Evolutionary conservation across 1,140 invertebrate genomes (phyloP).

Genomic region (Trichoplusia ni): DNA sequence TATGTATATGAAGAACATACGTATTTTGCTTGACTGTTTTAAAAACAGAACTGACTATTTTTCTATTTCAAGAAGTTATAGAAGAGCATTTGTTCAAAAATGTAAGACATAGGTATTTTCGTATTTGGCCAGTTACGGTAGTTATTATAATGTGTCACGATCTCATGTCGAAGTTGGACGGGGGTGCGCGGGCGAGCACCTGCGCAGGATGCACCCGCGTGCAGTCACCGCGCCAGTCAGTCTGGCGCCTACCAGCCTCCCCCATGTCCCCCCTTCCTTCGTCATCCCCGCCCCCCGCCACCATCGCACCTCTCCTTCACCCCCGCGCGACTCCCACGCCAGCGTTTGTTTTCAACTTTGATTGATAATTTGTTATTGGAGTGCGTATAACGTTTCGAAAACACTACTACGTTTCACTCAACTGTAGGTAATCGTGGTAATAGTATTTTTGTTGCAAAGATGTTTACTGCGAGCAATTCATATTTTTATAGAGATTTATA

Average conservation of each 20-base stretch:
- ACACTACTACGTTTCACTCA: conserved; percentile 52
- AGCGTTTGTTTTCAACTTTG: conserved; percentile 77
- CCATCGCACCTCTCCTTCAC: conserved; percentile 33
- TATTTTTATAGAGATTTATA: too few relatives aligned
- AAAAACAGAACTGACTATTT: too few relatives aligned
- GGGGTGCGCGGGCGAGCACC: conserved; percentile 49
- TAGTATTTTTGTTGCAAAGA: background rate
- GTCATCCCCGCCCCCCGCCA: conserved; percentile 34
- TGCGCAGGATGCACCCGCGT: conserved; percentile 71
- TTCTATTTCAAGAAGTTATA: too few relatives aligned
- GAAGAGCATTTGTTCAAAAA: too few relatives aligned
- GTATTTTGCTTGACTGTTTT: too few relatives aligned
- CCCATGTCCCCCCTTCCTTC: too few relatives aligned
- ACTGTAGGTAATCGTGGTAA: conserved; percentile 8
- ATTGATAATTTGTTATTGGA: conserved; percentile 80
- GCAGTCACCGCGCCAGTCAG: conserved; percentile 71
- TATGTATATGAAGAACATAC: too few relatives aligned
- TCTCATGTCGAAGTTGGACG: conserved; percentile 34
- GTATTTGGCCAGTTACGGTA: background rate
- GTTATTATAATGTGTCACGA: conserved; percentile 26
- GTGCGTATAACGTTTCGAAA: conserved; percentile 62
- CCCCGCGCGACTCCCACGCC: conserved; percentile 46
- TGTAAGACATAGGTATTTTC: background rate
- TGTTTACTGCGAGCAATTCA: too few relatives aligned
- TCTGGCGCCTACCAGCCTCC: conserved; percentile 61